Evolutionary conservation across 2,797 vertebrate species (phyloP).

Genomic region (Discoglossus pictus): DNA sequence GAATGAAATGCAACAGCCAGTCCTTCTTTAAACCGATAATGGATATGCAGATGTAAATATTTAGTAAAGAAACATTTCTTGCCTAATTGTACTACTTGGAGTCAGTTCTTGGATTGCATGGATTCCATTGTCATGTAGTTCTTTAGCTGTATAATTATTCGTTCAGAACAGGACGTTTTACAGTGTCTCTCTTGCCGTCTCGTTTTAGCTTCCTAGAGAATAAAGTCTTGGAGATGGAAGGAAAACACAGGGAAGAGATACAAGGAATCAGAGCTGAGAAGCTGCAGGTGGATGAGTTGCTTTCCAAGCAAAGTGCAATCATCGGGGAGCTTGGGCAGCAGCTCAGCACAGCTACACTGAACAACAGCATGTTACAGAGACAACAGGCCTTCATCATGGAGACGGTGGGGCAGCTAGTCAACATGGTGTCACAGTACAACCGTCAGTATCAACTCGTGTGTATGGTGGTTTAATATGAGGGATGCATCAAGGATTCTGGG

Average conservation of each 20-base stretch:
- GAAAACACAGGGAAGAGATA: conserved; percentile 70
- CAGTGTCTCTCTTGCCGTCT: neutral
- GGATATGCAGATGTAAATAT: no score
- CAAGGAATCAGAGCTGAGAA: conserved; percentile 71
- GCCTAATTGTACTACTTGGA: no score
- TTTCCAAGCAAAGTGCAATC: conserved; percentile 71
- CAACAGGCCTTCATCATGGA: conserved; percentile 74
- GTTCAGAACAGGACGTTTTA: no score
- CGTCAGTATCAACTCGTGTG: conserved; percentile 60
- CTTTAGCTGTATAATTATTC: no score
- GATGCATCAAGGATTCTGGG: no score
- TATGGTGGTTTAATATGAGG: neutral
- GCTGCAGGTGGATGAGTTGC: conserved; percentile 71
- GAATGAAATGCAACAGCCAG: no score
- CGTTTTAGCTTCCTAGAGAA: conserved; percentile 76
- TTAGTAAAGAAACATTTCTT: no score
- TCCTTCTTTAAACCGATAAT: no score
- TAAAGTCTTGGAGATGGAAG: conserved; percentile 73
- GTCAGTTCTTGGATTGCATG: no score
- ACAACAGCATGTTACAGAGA: conserved; percentile 73
- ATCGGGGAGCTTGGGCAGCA: conserved; percentile 73
- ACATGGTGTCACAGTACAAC: conserved; percentile 74
- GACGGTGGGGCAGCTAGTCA: conserved; percentile 72
- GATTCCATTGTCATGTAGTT: no score
- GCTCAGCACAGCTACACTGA: conserved; percentile 69